Evolutionary conservation across 2,797 vertebrate species (phyloP), one percentile per base, ranked within the genome.

Genomic region (Chelon labrosus): DNA sequence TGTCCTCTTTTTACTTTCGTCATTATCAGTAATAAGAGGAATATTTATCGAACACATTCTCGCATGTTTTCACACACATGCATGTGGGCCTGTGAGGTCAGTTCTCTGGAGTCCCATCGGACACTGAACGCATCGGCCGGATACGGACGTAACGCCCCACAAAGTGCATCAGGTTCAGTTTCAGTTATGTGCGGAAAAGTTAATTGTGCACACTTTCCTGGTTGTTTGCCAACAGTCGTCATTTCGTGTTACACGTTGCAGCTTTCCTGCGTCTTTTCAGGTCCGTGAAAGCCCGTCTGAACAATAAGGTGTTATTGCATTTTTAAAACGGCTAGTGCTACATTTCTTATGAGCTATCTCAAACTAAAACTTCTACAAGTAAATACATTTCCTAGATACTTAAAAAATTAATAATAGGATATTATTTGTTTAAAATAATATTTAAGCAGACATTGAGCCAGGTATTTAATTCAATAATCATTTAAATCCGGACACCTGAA

Each of bases 1-100:
- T 89, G 92, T 93, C 59, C 25, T 69, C n/a, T 2, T 47, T 47
- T 47, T n/a, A n/a, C 7, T n/a, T 10, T 62, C 41, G 27, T 38
- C 10, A 5, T 61, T 61, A 37, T 60, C 31, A 31, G 7, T 31
- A 31, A 31, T 31, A 31, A 31, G 31, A 31, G 31, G 31, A 31
- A 31, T 68, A 49, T 78, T 80, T 57, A 65, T 60, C 22, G 35
- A 7, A 55, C 66, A 49, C 51, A 53, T 49, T 46, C 17, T 41
- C 3, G 10, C 10, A 39, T 17, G 27, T 25, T 11, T 11, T 7
- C 49, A 50, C 75, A 56, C 60, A 38, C 38, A 62, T 25, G 35
- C 66, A 51, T 42, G 14, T 25, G 57, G 41, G 47, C 42, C 63
- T 44, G 10, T 37, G 46, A 35, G 76, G 65, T 75, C 74, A 74